A percentile compares a stretch with the other conserved stretches of the same genome.
Conservation (phyloP, 1,140 invertebrate genomes). For the Brachionus calyciflorus region DNA sequence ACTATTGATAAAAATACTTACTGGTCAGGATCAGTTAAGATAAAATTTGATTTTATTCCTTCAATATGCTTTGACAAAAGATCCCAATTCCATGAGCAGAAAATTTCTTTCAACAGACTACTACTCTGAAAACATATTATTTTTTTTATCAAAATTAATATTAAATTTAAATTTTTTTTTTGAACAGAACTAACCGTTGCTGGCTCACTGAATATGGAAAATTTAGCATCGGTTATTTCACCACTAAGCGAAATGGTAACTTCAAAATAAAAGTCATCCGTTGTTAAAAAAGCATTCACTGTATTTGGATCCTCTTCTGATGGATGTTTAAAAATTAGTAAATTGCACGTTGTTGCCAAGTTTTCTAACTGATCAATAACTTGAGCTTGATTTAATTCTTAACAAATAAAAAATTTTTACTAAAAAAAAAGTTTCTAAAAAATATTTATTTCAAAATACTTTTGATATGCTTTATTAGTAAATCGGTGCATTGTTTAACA, state of each 20-base stretch:
- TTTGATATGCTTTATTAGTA: conserved; percentile 38
- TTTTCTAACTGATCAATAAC: conserved; percentile 37
- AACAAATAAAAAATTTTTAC: neutral
- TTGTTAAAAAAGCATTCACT: conserved; percentile 19
- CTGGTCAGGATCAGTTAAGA: neutral
- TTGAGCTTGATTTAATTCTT: conserved; percentile 19
- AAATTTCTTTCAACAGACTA: conserved; percentile 15
- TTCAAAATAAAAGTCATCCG: conserved; percentile 40
- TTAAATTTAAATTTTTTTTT: neutral
- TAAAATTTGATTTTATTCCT: conserved; percentile 19
- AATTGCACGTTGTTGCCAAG: conserved; percentile 10
- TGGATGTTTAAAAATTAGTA: neutral
- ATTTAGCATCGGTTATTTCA: conserved; percentile 37
- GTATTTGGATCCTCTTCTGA: conserved; percentile 25
- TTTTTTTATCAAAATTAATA: neutral
- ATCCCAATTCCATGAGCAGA: conserved; percentile 40
- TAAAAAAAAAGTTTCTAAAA: neutral
- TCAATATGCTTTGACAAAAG: conserved; percentile 17
- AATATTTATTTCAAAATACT: neutral
- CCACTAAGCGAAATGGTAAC: neutral
- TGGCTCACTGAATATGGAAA: conserved; percentile 27
- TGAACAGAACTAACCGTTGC: neutral
- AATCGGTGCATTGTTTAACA: conserved; percentile 25
- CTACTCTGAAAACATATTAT: conserved; percentile 1
- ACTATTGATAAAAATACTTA: neutral